Evolutionary conservation across 2,797 vertebrate genomes (phyloP), one percentile per base, ranked within the genome.

Genomic region (Protonibea diacanthus): DNA sequence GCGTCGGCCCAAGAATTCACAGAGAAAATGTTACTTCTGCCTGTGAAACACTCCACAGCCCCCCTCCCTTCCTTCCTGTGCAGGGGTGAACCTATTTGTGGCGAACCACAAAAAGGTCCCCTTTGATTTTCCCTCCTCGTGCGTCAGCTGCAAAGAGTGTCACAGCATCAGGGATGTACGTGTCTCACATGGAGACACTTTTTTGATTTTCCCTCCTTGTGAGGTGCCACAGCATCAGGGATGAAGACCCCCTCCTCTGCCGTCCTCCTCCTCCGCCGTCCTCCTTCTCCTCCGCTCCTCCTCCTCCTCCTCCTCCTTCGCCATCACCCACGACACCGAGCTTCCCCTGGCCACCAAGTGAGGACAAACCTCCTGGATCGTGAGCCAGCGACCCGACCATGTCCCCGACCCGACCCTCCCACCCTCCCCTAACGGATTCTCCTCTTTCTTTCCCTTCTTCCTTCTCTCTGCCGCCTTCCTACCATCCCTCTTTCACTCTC

Each of bases 81-180:
- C 76, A 57, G 80, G 55, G 73, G 57, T 38, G 53, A 84, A 80
- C 86, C 81, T 92, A 87, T 92, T 88, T 86, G 80, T 84, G 87
- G 78, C 84, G 76, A 82, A 86, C 87, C 87, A 86, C 83, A 86
- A 86, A 93, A 90, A 91, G 92, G 87, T 80, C 89, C 73, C 81
- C 88, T 93, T 93, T 93, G 91, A 93, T 91, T 91, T 82, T 38
- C 72, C 71, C 74, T 82, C 80, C 84, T 75, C 66, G 83, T 85
- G 80, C 68, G 78, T 91, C 87, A 89, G 86, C 86, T 86, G 82
- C 66, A 65, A 38, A 52, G 78, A 84, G 83, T 90, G 88, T 90
- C 91, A 90, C 75, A 78, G 87, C 84, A 89, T 88, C 84, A 82
- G 78, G 78, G 65, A 82, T 84, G 82, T 68, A 78, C 81, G 83